Evolutionary conservation across 2,113 vertebrate genomes (phyloP).

Genomic region (Zosterops borbonicus): DNA sequence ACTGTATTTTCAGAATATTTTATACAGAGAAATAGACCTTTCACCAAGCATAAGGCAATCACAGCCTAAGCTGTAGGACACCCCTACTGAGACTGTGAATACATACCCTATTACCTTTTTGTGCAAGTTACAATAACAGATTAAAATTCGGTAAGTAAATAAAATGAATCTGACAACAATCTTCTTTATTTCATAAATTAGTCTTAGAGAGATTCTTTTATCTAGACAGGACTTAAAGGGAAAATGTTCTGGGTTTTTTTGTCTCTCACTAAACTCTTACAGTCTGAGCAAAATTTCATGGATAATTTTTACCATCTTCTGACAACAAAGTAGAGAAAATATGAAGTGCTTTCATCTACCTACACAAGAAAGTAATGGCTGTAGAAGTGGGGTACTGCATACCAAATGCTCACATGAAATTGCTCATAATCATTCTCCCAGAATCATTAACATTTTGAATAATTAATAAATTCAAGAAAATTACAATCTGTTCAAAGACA

Average conservation of each 20-base stretch:
- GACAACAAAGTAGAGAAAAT: neutral
- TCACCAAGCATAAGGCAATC: neutral
- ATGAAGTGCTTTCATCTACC: neutral
- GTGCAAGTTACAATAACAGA: neutral
- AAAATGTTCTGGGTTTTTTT: neutral
- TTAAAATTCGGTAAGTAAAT: neutral
- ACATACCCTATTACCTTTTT: neutral
- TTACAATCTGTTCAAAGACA: constrained; percentile 24
- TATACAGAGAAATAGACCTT: neutral
- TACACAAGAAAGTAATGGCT: neutral
- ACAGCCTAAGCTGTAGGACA: neutral
- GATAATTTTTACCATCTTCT: neutral
- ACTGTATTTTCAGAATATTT: neutral
- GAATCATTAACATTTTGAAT: constrained; percentile 51
- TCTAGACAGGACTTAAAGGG: neutral
- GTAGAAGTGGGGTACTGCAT: neutral
- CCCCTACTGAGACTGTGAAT: neutral
- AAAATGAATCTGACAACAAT: neutral
- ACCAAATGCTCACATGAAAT: neutral
- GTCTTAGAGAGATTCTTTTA: neutral
- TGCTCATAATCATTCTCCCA: neutral
- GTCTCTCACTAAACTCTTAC: neutral
- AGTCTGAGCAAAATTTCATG: neutral
- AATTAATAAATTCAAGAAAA: constrained; percentile 46
- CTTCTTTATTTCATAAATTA: neutral